Conservation (phyloP, 1,140 invertebrate genomes). For the Heliconius congener region DNA sequence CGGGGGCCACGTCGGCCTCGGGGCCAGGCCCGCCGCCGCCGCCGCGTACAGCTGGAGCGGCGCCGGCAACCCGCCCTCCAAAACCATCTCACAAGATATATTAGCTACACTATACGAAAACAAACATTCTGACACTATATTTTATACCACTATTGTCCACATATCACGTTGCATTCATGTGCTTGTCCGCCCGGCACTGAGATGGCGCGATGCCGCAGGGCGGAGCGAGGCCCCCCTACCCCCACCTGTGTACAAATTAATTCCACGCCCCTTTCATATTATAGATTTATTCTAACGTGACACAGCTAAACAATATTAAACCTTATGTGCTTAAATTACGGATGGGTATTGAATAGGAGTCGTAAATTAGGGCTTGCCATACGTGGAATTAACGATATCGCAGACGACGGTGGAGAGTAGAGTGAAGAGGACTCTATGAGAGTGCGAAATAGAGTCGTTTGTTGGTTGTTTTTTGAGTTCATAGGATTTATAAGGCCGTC, state of each 20-base stretch:
- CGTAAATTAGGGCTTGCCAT: constrained; percentile 72
- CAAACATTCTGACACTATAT: constrained; percentile 39
- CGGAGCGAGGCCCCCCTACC: constrained; percentile 61
- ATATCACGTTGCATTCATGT: constrained; percentile 47
- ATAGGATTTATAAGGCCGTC: constrained; percentile 65
- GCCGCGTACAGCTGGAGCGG: constrained; percentile 83
- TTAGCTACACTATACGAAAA: constrained; percentile 54
- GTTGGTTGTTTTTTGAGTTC: constrained; percentile 44
- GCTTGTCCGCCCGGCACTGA: constrained; percentile 63
- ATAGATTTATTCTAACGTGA: constrained; percentile 77
- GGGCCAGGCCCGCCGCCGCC: constrained; percentile 80
- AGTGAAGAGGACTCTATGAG: constrained; percentile 50
- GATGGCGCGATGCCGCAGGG: constrained; percentile 67
- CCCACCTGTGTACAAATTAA: constrained; percentile 70
- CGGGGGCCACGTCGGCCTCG: constrained; percentile 81
- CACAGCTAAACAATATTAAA: constrained; percentile 70
- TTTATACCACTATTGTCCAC: constrained; percentile 40
- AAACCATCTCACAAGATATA: constrained; percentile 67
- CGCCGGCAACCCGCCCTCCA: constrained; percentile 80
- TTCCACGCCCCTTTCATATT: constrained; percentile 79
- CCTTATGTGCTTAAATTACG: constrained; percentile 70
- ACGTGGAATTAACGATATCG: constrained; percentile 72
- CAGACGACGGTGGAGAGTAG: constrained; percentile 41
- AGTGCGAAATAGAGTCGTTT: constrained; percentile 44
- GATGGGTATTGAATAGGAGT: constrained; percentile 68